A percentile compares a stretch with the other conserved stretches of the same genome.
Conservation (phyloP, 2,113 vertebrate species). For the Microcebus ravelobensis region DNA sequence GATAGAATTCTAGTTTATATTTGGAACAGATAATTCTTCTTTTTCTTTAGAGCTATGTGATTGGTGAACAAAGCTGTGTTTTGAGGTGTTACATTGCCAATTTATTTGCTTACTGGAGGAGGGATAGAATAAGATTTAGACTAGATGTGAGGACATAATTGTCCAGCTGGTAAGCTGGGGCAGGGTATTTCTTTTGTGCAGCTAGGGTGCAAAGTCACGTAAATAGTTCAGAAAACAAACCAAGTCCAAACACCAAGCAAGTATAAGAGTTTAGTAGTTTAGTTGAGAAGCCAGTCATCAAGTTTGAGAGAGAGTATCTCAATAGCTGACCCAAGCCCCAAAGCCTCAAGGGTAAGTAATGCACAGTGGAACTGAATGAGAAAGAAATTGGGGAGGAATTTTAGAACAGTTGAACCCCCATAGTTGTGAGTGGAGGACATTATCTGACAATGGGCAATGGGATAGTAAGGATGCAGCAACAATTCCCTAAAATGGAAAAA, state of each 20-base stretch:
- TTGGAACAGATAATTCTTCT: not conserved
- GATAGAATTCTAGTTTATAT: slow-evolving; percentile 1
- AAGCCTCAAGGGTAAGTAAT: not conserved
- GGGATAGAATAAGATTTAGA: not conserved
- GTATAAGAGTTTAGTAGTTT: not conserved
- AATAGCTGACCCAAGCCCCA: not conserved
- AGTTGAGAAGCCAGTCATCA: not conserved
- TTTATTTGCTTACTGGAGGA: not conserved
- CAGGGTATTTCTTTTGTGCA: not conserved
- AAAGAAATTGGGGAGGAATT: not conserved
- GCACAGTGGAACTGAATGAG: not conserved
- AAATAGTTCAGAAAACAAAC: not conserved
- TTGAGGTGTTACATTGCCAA: not conserved
- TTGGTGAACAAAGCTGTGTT: not conserved
- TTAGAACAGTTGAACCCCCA: not conserved
- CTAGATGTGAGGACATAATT: not conserved
- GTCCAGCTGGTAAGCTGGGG: not conserved
- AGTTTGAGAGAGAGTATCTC: not conserved
- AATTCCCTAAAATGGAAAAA: not conserved
- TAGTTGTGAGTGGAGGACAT: not conserved
- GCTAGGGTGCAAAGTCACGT: not conserved
- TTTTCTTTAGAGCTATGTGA: not conserved
- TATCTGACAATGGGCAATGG: too few species aligned
- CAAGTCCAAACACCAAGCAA: not conserved
- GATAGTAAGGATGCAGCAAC: not conserved